phyloP scores from a whole-genome alignment of 2,888 invertebrate species.

The Bellardia bayeri region DNA sequence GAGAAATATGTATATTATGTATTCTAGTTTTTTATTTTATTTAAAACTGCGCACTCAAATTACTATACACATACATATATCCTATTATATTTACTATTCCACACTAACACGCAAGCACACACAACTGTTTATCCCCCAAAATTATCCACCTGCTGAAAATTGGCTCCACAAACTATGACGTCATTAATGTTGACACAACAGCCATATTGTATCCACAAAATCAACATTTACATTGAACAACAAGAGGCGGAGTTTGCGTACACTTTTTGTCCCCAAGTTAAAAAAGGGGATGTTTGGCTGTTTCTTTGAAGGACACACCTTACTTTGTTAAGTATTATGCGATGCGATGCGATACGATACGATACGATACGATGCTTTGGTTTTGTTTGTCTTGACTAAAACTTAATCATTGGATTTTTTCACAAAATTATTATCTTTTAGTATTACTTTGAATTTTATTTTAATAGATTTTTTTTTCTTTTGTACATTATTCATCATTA shows the following conservation, averaged over 20 bases:
- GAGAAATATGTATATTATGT: slow-evolving; percentile 36
- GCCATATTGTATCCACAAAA: slow-evolving; percentile 61
- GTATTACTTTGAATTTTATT: slow-evolving; percentile 9
- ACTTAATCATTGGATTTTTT: slow-evolving; percentile 10
- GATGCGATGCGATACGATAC: too few relatives aligned
- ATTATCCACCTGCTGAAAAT: slow-evolving; percentile 35
- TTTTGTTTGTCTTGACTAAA: slow-evolving; percentile 19
- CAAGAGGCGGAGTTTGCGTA: slow-evolving; percentile 67
- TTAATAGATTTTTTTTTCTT: slow-evolving; percentile 14
- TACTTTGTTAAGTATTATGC: not conserved
- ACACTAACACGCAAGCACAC: slow-evolving; percentile 41
- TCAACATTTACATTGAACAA: slow-evolving; percentile 9
- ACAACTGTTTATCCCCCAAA: not conserved
- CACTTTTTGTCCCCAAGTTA: not conserved
- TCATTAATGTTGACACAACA: slow-evolving; percentile 74
- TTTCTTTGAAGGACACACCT: slow-evolving; percentile 63
- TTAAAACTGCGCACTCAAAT: slow-evolving; percentile 63
- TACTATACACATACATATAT: slow-evolving; percentile 60
- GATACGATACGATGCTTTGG: too few relatives aligned
- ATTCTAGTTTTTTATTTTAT: slow-evolving; percentile 6
- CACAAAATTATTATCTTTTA: not conserved
- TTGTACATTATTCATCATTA: slow-evolving; percentile 30
- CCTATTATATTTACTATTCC: slow-evolving; percentile 30
- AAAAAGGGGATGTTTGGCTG: not conserved
- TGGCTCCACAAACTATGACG: slow-evolving; percentile 75